A percentile compares a stretch with the other conserved stretches of the same genome.
These are phyloP conservation scores for Nomada hirtipes DNA, from an alignment of 2,888 invertebrate genomes.

Conservation along the genomic window DNA sequence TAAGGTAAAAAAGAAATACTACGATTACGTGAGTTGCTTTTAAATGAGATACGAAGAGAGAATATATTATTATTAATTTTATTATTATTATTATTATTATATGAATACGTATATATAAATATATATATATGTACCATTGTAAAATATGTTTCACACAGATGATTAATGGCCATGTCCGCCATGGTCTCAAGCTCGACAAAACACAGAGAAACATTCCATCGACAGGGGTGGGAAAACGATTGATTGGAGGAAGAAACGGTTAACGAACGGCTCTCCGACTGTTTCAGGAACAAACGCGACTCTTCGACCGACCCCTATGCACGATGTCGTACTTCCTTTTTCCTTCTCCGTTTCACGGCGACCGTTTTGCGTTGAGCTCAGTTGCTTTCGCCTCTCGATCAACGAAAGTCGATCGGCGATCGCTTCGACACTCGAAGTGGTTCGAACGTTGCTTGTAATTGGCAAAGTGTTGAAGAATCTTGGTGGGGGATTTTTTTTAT, in stretches of 20 bases:
- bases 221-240: slow-evolving; percentile 20
- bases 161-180: slow-evolving; percentile 53
- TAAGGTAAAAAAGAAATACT: slow-evolving; percentile 13
- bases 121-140: slow-evolving; percentile 68
- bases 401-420: neutral
- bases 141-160: slow-evolving; percentile 68
- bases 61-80: slow-evolving; percentile 44
- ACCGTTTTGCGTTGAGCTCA: slow-evolving; percentile 18
- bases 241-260: slow-evolving; percentile 12
- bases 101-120: slow-evolving; percentile 49
- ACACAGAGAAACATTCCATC: slow-evolving; percentile 73
- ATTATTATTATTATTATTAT: slow-evolving; percentile 40
- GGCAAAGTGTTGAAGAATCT: neutral
- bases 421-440: neutral
- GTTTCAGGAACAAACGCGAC: slow-evolving; percentile 42
- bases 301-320: slow-evolving; percentile 15
- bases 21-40: slow-evolving; percentile 70
- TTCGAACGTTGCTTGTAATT: neutral
- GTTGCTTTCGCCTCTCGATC: slow-evolving; percentile 20
- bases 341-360: slow-evolving; percentile 55
- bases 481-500: neutral
- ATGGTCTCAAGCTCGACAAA: slow-evolving; percentile 60
- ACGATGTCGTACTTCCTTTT: slow-evolving; percentile 58
- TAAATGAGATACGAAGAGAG: slow-evolving; percentile 61
- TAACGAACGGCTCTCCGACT: slow-evolving; percentile 33